phyloP scores from a whole-genome alignment of 2,888 invertebrate species.

The Drosophila buzzatii region DNA sequence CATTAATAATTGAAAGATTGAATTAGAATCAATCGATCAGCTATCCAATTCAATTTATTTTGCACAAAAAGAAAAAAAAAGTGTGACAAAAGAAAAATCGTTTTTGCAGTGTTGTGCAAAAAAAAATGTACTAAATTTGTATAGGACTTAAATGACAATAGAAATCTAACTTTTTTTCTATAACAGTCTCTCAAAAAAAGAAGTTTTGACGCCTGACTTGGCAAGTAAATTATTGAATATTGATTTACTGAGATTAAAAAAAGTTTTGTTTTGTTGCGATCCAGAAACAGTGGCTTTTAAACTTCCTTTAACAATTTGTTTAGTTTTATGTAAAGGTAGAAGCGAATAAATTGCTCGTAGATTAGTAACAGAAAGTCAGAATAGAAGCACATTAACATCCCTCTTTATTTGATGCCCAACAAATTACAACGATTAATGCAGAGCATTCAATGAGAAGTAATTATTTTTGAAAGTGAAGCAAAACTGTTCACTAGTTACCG shows the following conservation, averaged over 20 bases:
- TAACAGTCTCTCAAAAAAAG: neutral
- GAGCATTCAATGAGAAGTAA: slow-evolving; percentile 8
- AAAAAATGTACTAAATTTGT: neutral
- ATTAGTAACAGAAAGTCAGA: neutral
- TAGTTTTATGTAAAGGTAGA: neutral
- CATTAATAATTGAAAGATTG: slow-evolving; percentile 1
- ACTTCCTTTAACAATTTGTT: neutral
- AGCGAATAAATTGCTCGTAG: neutral
- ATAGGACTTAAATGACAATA: neutral
- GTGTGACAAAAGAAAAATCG: neutral
- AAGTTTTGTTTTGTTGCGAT: neutral
- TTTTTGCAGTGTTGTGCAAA: neutral
- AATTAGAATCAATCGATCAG: slow-evolving; percentile 4
- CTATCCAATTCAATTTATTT: slow-evolving; percentile 2
- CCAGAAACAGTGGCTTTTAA: neutral
- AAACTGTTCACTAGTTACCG: neutral
- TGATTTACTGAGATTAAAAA: neutral
- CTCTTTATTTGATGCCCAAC: neutral
- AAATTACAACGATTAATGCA: neutral
- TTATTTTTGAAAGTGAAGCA: slow-evolving; percentile 10
- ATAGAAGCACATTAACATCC: neutral
- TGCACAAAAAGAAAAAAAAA: neutral
- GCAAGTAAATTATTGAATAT: neutral
- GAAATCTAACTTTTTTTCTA: neutral
- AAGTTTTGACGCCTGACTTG: neutral